Base-by-base conservation (phyloP, 2,113 vertebrate species). In the Podocnemis expansa region DNA sequence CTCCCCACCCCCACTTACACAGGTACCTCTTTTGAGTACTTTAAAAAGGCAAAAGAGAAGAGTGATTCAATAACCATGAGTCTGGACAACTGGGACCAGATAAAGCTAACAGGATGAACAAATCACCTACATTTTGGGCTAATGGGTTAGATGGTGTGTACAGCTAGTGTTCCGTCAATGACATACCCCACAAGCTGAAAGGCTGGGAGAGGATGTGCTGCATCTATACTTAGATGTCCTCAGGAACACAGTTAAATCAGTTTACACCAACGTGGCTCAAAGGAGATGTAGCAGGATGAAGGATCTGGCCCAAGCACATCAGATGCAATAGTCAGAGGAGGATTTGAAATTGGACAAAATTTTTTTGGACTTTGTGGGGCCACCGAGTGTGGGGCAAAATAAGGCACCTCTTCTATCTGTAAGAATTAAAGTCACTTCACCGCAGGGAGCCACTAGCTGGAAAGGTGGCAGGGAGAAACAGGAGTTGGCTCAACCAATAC, bases 381-480 rank as follows among this genome's bases (percentile, higher is more conserved):
- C 0, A 0, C 22, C 81, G 3, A 4, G 3, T 90, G 13, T 31
- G 14, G 31, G 29, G 60, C 14, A 4, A 7, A 63, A 34, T n/a
- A 63, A 67, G 34, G 60, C 34, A 67, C n/a, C 7, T 31, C 34
- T n/a, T 16, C 13, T 31, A n/a, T 17, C 60, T 52, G 51, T 52
- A 52, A 5, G 89, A 91, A 88, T 10, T 1, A 43, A 38, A 75
- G 70, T 21, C 41, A 25, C 22, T 43, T 24, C 70, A 43, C 70
- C 10, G 85, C 89, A 52, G 47, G 47, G 47, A 47, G 47, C 47
- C 47, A 10, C 47, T 47, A 47, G 47, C 47, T 47, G 47, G 47
- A 47, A 47, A 47, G 47, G 10, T 6, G 47, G 47, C 47, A 47
- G 47, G 47, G 47, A 47, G 47, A 47, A 47, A 10, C 47, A 47